Conservation (phyloP, 2,888 invertebrate species). For the Erannis defoliaria region DNA sequence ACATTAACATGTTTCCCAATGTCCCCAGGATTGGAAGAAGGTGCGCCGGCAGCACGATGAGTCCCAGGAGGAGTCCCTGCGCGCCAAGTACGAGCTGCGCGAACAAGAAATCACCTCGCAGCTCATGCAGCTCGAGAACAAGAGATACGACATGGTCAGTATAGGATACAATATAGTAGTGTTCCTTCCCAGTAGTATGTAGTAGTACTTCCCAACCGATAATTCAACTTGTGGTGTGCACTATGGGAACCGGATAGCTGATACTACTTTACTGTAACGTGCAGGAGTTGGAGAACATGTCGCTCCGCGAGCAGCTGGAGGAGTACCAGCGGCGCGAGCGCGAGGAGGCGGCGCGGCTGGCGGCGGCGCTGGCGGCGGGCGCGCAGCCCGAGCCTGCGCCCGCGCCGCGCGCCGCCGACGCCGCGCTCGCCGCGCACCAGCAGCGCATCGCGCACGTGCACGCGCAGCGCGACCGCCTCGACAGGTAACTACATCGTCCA, state of each 20-base stretch:
- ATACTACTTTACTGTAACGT: background rate
- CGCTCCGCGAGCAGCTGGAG: slow-evolving; percentile 84
- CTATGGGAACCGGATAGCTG: background rate
- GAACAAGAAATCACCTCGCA: slow-evolving; percentile 87
- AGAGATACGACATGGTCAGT: slow-evolving; percentile 86
- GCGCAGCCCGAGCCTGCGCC: background rate
- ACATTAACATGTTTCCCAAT: background rate
- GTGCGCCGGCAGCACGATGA: slow-evolving; percentile 72
- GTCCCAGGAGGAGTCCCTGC: slow-evolving; percentile 75
- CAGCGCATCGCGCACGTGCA: slow-evolving; percentile 14
- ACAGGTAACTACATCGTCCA: slow-evolving; percentile 12
- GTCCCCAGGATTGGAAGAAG: slow-evolving; percentile 79
- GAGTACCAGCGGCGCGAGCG: slow-evolving; percentile 82
- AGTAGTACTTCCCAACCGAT: no score
- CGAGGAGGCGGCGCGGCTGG: slow-evolving; percentile 70
- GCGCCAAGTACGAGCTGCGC: slow-evolving; percentile 73
- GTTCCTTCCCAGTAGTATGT: no score
- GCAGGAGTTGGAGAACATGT: slow-evolving; percentile 87
- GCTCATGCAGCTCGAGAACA: slow-evolving; percentile 87
- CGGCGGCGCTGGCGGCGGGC: slow-evolving; percentile 57
- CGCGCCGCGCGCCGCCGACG: background rate
- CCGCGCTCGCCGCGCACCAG: slow-evolving; percentile 32
- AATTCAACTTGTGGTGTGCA: no score
- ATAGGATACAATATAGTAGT: no score
- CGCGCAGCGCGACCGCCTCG: slow-evolving; percentile 60